These are phyloP conservation scores for Mesocentrotus franciscanus DNA, from an alignment of 53 echinoderm and acorn worm genomes.

Conservation along the genomic window DNA sequence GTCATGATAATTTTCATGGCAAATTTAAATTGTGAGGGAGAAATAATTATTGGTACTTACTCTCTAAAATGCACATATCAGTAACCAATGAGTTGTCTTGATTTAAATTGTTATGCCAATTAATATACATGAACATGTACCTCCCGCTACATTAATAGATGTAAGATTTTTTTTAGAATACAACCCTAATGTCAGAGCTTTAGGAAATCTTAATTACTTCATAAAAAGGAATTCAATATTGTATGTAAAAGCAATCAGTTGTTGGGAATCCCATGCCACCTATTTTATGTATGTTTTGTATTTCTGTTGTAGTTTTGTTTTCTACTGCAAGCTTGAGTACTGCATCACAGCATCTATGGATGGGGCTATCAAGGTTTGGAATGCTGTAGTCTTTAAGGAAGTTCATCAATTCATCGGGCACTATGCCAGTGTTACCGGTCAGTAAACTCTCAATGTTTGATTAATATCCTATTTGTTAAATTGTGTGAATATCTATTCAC, in stretches of 20 bases:
- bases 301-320: conserved; percentile 82
- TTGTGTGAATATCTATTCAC: not conserved
- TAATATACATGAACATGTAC: no score
- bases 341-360: conserved; percentile 99
- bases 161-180: no score
- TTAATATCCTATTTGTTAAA: not conserved
- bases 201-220: not conserved
- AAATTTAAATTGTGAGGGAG: no score
- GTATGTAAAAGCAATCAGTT: not conserved
- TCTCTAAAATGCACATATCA: no score
- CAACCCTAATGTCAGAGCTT: not conserved
- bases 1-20: no score
- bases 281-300: not conserved
- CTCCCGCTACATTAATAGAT: no score
- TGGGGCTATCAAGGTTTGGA: conserved; percentile 96
- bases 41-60: no score
- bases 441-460: not conserved
- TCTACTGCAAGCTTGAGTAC: conserved; percentile 92
- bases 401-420: conserved; percentile 98
- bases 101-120: no score
- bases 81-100: no score
- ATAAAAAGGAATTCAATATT: not conserved
- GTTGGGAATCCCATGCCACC: not conserved
- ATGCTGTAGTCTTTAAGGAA: conserved; percentile 93
- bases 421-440: conserved; percentile 93